Conservation (phyloP, 2,797 vertebrate genomes). For the Botia kubotai region DNA sequence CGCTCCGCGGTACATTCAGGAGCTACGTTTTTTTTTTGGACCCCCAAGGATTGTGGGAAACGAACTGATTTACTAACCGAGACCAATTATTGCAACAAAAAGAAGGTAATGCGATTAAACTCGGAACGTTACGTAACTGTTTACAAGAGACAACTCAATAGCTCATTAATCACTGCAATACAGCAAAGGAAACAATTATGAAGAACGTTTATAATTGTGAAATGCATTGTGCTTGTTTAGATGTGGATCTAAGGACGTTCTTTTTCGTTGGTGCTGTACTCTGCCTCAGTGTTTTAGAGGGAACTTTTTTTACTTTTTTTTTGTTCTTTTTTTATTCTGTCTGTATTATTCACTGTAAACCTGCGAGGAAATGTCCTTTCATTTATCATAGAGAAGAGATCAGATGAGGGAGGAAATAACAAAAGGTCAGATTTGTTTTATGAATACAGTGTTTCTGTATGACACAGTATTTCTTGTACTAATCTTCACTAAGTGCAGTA, state of each 20-base stretch:
- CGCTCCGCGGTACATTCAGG: conserved; percentile 22
- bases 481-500: conserved; percentile 10
- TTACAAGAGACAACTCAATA: conserved; percentile 12
- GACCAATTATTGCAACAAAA: conserved; percentile 5
- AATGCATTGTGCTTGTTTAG: not conserved
- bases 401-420: conserved; percentile 36
- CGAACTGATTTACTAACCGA: conserved; percentile 21
- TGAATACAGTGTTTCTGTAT: conserved; percentile 17
- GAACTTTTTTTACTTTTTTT: too few species aligned
- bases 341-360: not conserved
- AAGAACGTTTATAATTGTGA: not conserved
- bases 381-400: conserved; percentile 19
- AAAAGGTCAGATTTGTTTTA: conserved; percentile 39
- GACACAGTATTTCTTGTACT: not conserved
- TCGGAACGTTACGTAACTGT: conserved; percentile 2
- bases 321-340: too few species aligned
- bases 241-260: not conserved
- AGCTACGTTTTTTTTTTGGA: conserved; percentile 23
- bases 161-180: not conserved
- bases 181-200: not conserved
- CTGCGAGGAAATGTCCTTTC: conserved; percentile 15
- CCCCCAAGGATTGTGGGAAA: conserved; percentile 35
- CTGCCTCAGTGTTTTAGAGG: not conserved
- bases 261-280: not conserved
- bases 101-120: conserved; percentile 16